phyloP scores from a whole-genome alignment of 2,797 vertebrate genomes.

The Tympanoctomys barrerae region DNA sequence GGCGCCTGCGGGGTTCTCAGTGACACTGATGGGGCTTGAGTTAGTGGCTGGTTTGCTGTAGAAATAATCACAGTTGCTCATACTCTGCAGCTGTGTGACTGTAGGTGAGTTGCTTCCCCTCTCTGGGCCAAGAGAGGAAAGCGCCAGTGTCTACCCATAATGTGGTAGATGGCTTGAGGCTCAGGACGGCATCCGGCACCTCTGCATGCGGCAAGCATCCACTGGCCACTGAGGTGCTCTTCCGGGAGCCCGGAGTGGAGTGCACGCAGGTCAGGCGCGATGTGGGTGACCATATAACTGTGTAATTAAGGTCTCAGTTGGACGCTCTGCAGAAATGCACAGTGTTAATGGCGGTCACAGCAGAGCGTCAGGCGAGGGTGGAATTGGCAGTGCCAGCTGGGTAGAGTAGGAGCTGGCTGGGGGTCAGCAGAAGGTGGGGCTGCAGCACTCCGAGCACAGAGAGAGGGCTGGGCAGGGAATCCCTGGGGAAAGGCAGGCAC shows the following conservation, averaged over 20 bases:
- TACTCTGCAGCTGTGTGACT: not conserved
- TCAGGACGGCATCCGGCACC: not conserved
- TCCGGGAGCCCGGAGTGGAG: rapidly evolving
- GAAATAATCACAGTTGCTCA: not conserved
- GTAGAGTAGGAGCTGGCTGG: not conserved
- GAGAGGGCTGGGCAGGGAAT: not conserved
- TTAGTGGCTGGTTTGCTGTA: rapidly evolving
- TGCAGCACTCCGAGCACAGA: not conserved
- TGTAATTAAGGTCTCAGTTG: not conserved
- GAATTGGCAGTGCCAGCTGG: not conserved
- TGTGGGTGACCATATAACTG: rapidly evolving
- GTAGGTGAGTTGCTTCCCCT: not conserved
- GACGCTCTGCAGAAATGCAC: not conserved
- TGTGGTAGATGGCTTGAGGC: not conserved
- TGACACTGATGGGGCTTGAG: not conserved
- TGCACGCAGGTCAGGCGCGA: too few species aligned
- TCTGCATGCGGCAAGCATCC: rapidly evolving
- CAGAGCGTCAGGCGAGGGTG: rapidly evolving
- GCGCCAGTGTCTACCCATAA: rapidly evolving
- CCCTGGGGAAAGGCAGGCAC: not conserved
- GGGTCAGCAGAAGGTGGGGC: too few species aligned
- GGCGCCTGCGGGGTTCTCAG: rapidly evolving
- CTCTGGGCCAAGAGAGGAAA: not conserved
- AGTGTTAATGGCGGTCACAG: too few species aligned
- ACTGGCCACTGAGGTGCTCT: rapidly evolving